These are phyloP conservation scores for Esox lucius DNA, from an alignment of 2,797 vertebrate species.

Conservation along the genomic window DNA sequence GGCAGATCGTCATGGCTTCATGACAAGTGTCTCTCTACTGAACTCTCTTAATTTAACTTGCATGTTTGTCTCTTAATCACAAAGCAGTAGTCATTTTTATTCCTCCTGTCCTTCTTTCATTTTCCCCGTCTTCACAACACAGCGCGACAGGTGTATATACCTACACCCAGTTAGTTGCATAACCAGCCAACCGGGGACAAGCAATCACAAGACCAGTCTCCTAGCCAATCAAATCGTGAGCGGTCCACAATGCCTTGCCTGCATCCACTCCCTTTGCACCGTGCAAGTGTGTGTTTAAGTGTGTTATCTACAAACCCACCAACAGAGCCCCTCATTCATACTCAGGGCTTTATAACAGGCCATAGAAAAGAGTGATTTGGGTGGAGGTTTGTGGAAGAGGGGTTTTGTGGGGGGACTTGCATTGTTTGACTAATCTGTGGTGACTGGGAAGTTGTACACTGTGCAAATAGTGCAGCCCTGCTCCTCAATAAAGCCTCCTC, in stretches of 20 bases:
- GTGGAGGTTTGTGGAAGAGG: slow-evolving; percentile 63
- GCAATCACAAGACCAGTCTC: slow-evolving; percentile 28
- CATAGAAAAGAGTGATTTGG: slow-evolving; percentile 77
- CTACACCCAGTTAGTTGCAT: slow-evolving; percentile 30
- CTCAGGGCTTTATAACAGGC: slow-evolving; percentile 72
- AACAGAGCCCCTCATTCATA: slow-evolving; percentile 75
- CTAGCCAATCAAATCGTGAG: slow-evolving; percentile 38
- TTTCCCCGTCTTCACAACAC: slow-evolving; percentile 5
- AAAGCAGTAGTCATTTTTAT: not conserved
- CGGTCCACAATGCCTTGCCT: slow-evolving; percentile 35
- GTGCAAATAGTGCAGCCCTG: slow-evolving; percentile 75
- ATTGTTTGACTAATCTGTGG: slow-evolving; percentile 78
- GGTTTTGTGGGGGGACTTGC: slow-evolving; percentile 55
- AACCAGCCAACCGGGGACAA: slow-evolving; percentile 38
- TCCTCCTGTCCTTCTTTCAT: not conserved
- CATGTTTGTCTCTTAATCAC: not conserved
- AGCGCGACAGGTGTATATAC: slow-evolving; percentile 53
- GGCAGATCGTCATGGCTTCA: too few relatives aligned
- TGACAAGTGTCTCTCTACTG: not conserved
- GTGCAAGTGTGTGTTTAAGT: slow-evolving; percentile 39
- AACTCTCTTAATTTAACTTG: not conserved
- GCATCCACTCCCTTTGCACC: slow-evolving; percentile 44
- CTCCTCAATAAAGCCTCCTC: slow-evolving; percentile 68
- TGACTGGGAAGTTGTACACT: slow-evolving; percentile 78
- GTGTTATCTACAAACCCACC: slow-evolving; percentile 68